Evolutionary conservation across 2,113 vertebrate genomes (phyloP).

Genomic region (Perca fluviatilis): DNA sequence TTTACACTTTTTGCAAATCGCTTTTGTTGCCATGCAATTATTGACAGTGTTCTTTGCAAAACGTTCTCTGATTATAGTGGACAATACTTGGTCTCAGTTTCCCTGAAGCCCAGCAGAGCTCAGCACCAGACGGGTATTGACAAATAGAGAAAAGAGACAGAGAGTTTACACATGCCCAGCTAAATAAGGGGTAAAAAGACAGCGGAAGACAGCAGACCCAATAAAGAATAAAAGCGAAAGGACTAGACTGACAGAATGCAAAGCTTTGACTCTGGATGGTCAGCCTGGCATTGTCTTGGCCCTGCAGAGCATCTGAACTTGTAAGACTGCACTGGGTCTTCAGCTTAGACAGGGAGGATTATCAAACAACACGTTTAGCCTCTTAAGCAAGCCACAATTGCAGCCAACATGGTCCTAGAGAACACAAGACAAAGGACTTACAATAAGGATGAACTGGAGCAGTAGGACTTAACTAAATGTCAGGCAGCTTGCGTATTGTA

Average conservation of each 20-base stretch:
- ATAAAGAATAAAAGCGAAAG: constrained; percentile 7
- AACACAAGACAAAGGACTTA: constrained; percentile 55
- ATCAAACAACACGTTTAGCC: constrained; percentile 73
- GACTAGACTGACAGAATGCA: constrained; percentile 4
- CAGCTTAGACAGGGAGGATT: constrained; percentile 78
- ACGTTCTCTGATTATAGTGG: constrained; percentile 39
- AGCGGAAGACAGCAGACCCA: not conserved
- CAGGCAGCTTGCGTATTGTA: constrained; percentile 56
- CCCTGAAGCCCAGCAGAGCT: constrained; percentile 36
- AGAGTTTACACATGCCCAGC: not conserved
- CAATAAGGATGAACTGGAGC: constrained; percentile 25
- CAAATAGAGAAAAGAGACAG: constrained; percentile 10
- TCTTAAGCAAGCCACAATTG: constrained; percentile 71
- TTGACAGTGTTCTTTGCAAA: constrained; percentile 11
- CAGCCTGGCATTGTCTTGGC: constrained; percentile 57
- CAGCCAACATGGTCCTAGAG: constrained; percentile 56
- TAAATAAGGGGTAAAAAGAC: not conserved
- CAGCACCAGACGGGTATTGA: constrained; percentile 19
- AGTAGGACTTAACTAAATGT: constrained; percentile 65
- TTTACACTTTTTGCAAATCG: constrained; percentile 10
- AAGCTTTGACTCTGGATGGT: constrained; percentile 26
- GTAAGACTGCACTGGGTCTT: constrained; percentile 57
- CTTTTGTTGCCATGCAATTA: constrained; percentile 21
- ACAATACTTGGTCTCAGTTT: constrained; percentile 36
- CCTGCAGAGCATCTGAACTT: constrained; percentile 43